Base-by-base conservation (phyloP, 2,113 vertebrate species). In the Fregata magnificens region DNA sequence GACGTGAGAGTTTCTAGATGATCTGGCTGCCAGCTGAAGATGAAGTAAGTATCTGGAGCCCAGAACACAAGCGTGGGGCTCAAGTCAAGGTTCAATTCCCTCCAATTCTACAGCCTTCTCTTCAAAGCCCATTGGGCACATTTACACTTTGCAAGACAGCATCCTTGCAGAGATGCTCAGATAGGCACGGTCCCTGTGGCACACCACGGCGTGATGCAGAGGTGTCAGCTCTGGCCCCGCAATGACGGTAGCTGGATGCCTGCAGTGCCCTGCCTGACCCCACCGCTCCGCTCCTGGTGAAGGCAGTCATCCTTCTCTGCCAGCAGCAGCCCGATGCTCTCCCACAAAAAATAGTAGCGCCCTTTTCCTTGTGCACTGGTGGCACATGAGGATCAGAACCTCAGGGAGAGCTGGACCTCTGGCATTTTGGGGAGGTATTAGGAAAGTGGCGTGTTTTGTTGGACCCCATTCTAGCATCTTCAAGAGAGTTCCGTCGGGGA, bases 21-120 rank as follows among this genome's bases (percentile, higher is more conserved):
- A 38, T 78, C 74, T 82, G 79, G 32, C 63, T 93, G 71, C 58
- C 74, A 71, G 56, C 53, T 93, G 79, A 92, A 88, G 70, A 45
- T 26, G 42, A 70, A 86, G 53, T 11, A 36, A 91, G n/a, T 22
- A 62, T 77, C 76, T 73, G 85, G 72, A 87, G 66, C 49, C 47
- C 42, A 52, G 71, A 45, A 61, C 34, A 10, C 13, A 88, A 66
- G 19, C 0, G 0, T 16, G 38, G 47, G 69, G 22, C 63, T 94
- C 50, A 45, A 80, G 42, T 47, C 25, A 70, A 72, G 16, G 32
- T 83, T 88, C 63, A 55, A 4, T 16, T 89, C 53, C 29, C 38
- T 71, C 38, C 6, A 2, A 19, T 53, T 89, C 55, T 58, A 36
- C 19, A 72, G n/a, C 32, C 40, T 67, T 71, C 40, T 62, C 16